Conservation (phyloP, 2,113 vertebrate genomes). For the Hemicordylus capensis region DNA sequence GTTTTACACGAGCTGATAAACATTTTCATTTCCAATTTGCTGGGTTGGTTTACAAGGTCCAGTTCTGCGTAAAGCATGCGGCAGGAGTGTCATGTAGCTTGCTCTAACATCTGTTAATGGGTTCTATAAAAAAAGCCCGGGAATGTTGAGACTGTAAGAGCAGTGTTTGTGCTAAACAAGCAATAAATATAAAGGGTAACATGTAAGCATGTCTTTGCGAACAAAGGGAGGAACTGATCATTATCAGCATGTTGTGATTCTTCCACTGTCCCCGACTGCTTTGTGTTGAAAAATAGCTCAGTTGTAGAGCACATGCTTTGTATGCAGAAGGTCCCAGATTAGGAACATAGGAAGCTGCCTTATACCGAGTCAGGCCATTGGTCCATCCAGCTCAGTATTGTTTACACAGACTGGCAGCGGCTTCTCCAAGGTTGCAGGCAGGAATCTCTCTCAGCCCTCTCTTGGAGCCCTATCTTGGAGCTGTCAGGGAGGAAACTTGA, state of each 20-base stretch:
- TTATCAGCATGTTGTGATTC: not conserved
- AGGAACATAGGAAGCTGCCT: too few species aligned
- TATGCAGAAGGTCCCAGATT: not conserved
- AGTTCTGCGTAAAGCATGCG: not conserved
- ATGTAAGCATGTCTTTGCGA: not conserved
- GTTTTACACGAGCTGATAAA: not conserved
- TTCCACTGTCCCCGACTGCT: not conserved
- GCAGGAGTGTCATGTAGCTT: not conserved
- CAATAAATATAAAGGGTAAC: constrained; percentile 3
- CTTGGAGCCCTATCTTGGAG: too few species aligned
- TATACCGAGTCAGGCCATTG: too few species aligned
- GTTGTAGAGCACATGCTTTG: not conserved
- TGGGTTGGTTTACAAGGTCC: not conserved
- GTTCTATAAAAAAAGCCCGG: not conserved
- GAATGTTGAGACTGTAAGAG: not conserved
- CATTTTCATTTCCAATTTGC: constrained; percentile 10
- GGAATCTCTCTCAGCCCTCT: too few species aligned
- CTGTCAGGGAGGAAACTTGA: too few species aligned
- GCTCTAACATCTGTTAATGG: not conserved
- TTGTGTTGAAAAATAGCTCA: not conserved
- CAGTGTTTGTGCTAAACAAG: not conserved
- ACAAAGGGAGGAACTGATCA: not conserved
- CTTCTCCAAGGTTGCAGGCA: too few species aligned
- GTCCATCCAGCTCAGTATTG: too few species aligned
- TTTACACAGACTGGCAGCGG: too few species aligned